phyloP scores from a whole-genome alignment of 2,797 vertebrate species.

The Gymnoscopelus braueri region DNA sequence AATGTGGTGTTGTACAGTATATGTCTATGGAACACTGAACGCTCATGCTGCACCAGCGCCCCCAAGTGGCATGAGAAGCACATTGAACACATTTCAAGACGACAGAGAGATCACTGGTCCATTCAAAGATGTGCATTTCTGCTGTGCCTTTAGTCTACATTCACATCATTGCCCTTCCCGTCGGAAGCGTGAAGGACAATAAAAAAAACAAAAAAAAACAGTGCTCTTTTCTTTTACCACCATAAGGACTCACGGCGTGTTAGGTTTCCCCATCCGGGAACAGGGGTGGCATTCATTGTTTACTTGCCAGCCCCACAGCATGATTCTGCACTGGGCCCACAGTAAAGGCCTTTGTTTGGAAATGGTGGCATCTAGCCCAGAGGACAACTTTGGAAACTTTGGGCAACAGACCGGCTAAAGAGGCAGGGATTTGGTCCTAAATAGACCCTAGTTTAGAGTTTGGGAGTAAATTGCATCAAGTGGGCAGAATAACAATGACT shows the following conservation, averaged over 20 bases:
- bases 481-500: background rate
- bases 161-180: slow-evolving; percentile 41
- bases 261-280: slow-evolving; percentile 48
- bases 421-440: background rate
- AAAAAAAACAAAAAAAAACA: slow-evolving; percentile 28
- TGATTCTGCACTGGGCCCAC: slow-evolving; percentile 58
- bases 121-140: slow-evolving; percentile 13
- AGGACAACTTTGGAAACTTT: slow-evolving; percentile 35
- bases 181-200: slow-evolving; percentile 18
- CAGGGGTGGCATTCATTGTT: slow-evolving; percentile 61
- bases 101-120: background rate
- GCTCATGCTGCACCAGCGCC: slow-evolving; percentile 26
- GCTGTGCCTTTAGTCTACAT: slow-evolving; percentile 45
- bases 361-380: slow-evolving; percentile 45
- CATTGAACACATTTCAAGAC: background rate
- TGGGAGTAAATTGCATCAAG: background rate
- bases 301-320: slow-evolving; percentile 44
- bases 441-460: background rate
- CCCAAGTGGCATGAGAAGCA: slow-evolving; percentile 38
- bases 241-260: slow-evolving; percentile 36
- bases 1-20: too few relatives aligned
- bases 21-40: background rate
- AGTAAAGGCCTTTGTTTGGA: slow-evolving; percentile 57
- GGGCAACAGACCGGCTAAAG: slow-evolving; percentile 33
- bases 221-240: slow-evolving; percentile 33